phyloP scores from a whole-genome alignment of 2,888 invertebrate species.

The Coecobrya sp. region DNA sequence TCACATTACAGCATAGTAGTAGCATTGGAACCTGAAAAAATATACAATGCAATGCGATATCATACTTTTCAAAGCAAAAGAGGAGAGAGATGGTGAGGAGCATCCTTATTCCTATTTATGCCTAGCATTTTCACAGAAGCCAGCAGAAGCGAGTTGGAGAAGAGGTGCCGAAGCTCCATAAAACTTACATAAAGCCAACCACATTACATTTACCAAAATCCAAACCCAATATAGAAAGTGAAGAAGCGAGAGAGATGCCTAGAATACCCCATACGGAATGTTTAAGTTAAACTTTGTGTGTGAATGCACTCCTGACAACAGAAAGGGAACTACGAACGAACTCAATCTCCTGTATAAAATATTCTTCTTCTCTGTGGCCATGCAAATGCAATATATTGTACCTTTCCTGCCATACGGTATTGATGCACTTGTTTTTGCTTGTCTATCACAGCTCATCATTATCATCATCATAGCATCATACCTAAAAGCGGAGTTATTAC shows the following conservation, averaged over 20 bases:
- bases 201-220: neutral
- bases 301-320: neutral
- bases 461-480: conserved; percentile 2
- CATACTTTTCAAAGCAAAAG: neutral
- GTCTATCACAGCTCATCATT: neutral
- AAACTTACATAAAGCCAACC: conserved; percentile 25
- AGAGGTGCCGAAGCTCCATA: conserved; percentile 14
- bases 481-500: neutral
- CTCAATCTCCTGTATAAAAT: neutral
- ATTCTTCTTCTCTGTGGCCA: neutral
- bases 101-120: neutral
- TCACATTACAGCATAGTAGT: neutral
- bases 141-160: neutral
- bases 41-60: too few species aligned
- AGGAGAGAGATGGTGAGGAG: conserved; percentile 3
- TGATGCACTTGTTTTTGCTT: conserved; percentile 21
- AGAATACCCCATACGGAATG: neutral
- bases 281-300: neutral
- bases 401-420: neutral
- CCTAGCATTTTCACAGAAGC: conserved; percentile 2
- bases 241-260: neutral
- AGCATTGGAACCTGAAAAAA: neutral
- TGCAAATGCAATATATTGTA: neutral
- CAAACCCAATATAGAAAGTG: neutral
- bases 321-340: neutral